Conservation (phyloP, 2,113 vertebrate genomes). For the Coracopsis vasa region DNA sequence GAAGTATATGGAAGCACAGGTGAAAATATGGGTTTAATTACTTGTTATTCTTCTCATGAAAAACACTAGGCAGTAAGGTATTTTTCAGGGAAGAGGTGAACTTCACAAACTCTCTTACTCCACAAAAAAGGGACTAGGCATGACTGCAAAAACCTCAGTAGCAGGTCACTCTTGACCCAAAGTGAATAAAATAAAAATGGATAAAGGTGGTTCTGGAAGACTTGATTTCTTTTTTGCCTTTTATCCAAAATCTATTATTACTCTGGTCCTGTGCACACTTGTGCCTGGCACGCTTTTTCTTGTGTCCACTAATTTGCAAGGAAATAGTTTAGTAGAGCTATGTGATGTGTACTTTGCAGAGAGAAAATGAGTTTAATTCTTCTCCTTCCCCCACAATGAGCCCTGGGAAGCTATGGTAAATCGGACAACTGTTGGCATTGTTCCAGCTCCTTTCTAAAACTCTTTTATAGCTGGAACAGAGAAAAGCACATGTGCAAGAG, state of each 20-base stretch:
- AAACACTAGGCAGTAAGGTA: not conserved
- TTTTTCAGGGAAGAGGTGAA: not conserved
- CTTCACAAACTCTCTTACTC: not conserved
- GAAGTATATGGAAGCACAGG: not conserved
- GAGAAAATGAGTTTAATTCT: not conserved
- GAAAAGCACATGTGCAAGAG: not conserved
- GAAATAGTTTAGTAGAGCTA: not conserved
- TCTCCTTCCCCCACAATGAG: not conserved
- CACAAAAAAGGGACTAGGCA: not conserved
- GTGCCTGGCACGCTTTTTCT: not conserved
- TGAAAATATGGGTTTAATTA: constrained; percentile 33
- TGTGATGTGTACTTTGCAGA: not conserved
- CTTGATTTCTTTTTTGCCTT: not conserved
- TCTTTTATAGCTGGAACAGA: not conserved
- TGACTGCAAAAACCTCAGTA: not conserved
- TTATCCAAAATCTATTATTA: not conserved
- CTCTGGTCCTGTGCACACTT: not conserved
- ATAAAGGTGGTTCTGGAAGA: not conserved
- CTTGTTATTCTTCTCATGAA: not conserved
- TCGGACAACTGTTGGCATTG: not conserved
- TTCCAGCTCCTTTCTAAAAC: constrained; percentile 4
- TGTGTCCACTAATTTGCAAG: no score
- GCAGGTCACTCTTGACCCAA: no score
- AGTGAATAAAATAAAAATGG: not conserved
- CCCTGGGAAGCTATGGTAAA: not conserved